Base-by-base conservation (phyloP, 2,888 invertebrate species). In the Allacma fusca region DNA sequence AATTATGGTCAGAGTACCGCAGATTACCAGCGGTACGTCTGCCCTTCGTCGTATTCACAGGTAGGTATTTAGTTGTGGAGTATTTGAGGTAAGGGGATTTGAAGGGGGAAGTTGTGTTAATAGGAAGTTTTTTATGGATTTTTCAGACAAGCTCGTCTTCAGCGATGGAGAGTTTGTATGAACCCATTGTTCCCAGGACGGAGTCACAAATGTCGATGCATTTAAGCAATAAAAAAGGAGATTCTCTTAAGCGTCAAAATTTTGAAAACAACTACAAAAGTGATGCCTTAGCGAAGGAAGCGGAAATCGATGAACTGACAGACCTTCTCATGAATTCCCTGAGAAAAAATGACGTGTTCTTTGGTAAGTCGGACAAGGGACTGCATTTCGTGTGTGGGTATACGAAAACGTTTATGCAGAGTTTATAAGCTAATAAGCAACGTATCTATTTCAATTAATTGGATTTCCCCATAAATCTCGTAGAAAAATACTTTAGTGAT, bases 321-420 rank as follows among this genome's bases (percentile, higher is more conserved):
- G 92, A 95, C 88, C 90, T 96, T 76, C 89, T 97, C 75, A 94
- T 96, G 5, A 93, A 95, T 86, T 94, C 95, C 68, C 94, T 97
- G 90, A 91, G 93, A 83, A 91, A 92, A 79, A 82, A 82, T 50
- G 83, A 84, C 80, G 83, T 83, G 28, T 83, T 81, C 72, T 84
- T 84, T 76, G 84, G 84, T 84, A 74, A 44, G 26, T 65, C 34
- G 5, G 28, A 26, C 67, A 34, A 40, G 1, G 7, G 4, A 21
- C 34, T n/a, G 5, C 67, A 5, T 29, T n/a, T 28, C 19, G 67
- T 21, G 67, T 16, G 29, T 26, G 67, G 5, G 5, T 5, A n/a
- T n/a, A n/a, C n/a, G n/a, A n/a, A n/a, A n/a, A n/a, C n/a, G n/a
- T n/a, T n/a, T n/a, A n/a, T n/a, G n/a, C n/a, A n/a, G n/a, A n/a